These are phyloP conservation scores for Acholoe squamosa DNA, from an alignment of 2,888 invertebrate genomes.

Conservation along the genomic window DNA sequence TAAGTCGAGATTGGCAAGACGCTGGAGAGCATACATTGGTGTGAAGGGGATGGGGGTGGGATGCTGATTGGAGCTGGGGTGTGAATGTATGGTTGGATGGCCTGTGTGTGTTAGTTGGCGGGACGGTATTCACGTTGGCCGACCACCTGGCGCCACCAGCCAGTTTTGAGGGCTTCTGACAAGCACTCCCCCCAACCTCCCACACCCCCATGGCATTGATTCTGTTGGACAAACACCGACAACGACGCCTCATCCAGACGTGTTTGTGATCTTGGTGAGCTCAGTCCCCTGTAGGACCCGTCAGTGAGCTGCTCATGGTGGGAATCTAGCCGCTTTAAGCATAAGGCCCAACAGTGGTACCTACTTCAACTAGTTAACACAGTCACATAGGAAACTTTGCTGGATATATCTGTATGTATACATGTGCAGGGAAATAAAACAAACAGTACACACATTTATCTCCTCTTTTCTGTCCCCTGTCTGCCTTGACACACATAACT, in stretches of 20 bases:
- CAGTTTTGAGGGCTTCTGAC: conserved; percentile 20
- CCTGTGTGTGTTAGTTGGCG: conserved; percentile 11
- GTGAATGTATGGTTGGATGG: conserved; percentile 5
- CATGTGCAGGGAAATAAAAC: too few species aligned
- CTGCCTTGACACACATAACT: too few species aligned
- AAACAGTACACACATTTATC: too few species aligned
- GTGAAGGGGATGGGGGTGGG: not conserved
- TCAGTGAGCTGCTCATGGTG: too few species aligned
- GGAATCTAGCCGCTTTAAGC: too few species aligned
- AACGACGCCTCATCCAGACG: conserved; percentile 28
- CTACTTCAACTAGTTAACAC: too few species aligned
- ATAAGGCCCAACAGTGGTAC: too few species aligned
- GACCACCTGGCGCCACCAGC: conserved; percentile 31
- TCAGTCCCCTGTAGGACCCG: not conserved
- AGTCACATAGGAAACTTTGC: too few species aligned
- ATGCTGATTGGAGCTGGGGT: not conserved
- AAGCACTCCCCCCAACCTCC: not conserved
- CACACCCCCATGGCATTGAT: not conserved
- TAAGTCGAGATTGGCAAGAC: not conserved
- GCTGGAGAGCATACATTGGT: not conserved
- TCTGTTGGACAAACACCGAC: conserved; percentile 6
- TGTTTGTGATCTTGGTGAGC: not conserved
- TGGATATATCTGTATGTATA: too few species aligned
- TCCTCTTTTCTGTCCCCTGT: too few species aligned
- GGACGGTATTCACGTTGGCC: not conserved